A percentile compares a stretch with the other conserved stretches of the same genome.
Evolutionary conservation across 2,888 invertebrate species (phyloP).

Genomic region (Drosophila nr. perissopoda): DNA sequence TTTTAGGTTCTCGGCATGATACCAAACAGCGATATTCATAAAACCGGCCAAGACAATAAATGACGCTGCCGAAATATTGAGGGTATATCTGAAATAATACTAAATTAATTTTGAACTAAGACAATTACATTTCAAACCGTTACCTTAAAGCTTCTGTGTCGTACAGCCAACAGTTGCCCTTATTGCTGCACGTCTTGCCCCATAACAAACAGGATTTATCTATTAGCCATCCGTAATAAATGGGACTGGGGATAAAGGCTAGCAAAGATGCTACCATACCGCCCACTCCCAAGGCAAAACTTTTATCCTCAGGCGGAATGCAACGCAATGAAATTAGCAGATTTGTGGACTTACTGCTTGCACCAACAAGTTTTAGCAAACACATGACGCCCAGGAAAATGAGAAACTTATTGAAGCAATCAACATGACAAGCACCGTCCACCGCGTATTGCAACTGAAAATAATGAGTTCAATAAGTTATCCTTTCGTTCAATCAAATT

Average conservation of each 20-base stretch:
- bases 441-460: constrained; percentile 50
- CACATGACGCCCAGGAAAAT: constrained; percentile 86
- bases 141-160: constrained; percentile 87
- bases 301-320: constrained; percentile 89
- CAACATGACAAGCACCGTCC: constrained; percentile 86
- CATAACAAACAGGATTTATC: constrained; percentile 88
- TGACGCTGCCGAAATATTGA: constrained; percentile 88
- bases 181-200: constrained; percentile 89
- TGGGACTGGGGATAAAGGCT: constrained; percentile 90
- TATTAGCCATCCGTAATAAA: constrained; percentile 90
- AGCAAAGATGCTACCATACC: constrained; percentile 88
- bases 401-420: constrained; percentile 86
- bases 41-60: constrained; percentile 87
- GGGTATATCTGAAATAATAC: constrained; percentile 83
- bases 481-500: background rate
- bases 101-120: background rate
- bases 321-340: constrained; percentile 87
- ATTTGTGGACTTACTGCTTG: constrained; percentile 87
- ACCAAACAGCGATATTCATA: constrained; percentile 89
- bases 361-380: constrained; percentile 86
- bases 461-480: background rate
- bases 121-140: background rate
- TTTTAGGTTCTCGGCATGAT: constrained; percentile 88
- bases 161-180: constrained; percentile 91
- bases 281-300: constrained; percentile 89